These are phyloP conservation scores for Trissolcus japonicus DNA, from an alignment of 2,888 invertebrate species.

Conservation along the genomic window DNA sequence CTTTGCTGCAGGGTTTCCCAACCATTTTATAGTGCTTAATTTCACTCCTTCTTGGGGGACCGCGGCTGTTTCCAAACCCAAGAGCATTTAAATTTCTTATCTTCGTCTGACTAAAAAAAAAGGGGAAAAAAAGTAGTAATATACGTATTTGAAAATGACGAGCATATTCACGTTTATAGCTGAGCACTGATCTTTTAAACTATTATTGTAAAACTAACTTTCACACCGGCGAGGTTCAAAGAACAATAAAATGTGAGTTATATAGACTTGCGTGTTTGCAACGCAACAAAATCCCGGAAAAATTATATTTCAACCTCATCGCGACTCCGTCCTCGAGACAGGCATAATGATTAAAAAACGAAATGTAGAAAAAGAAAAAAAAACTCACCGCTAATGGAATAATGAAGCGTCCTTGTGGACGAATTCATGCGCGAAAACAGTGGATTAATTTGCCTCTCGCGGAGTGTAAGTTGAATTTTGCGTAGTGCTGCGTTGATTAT, in stretches of 20 bases:
- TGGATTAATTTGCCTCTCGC: constrained; percentile 34
- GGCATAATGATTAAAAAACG: constrained; percentile 47
- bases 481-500: no score
- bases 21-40: constrained; percentile 2
- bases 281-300: constrained; percentile 4
- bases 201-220: constrained; percentile 38
- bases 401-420: constrained; percentile 51
- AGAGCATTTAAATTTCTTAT: constrained; percentile 21
- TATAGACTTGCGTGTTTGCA: no score
- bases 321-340: constrained; percentile 47
- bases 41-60: constrained; percentile 2
- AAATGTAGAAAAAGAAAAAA: constrained; percentile 24
- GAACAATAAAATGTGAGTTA: constrained; percentile 43
- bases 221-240: constrained; percentile 35
- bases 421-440: constrained; percentile 53
- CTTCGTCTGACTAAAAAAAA: constrained; percentile 6
- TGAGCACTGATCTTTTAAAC: constrained; percentile 32
- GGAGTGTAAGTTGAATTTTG: no score
- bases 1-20: background rate
- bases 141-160: constrained; percentile 38
- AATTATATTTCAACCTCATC: constrained; percentile 33
- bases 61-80: background rate
- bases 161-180: constrained; percentile 36
- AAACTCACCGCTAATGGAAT: constrained; percentile 51
- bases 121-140: constrained; percentile 20